Percentiles rank a stretch among this genome's conserved stretches.
These are phyloP conservation scores for Acleris laterana DNA, from an alignment of 2,888 invertebrate species.

Conservation along the genomic window DNA sequence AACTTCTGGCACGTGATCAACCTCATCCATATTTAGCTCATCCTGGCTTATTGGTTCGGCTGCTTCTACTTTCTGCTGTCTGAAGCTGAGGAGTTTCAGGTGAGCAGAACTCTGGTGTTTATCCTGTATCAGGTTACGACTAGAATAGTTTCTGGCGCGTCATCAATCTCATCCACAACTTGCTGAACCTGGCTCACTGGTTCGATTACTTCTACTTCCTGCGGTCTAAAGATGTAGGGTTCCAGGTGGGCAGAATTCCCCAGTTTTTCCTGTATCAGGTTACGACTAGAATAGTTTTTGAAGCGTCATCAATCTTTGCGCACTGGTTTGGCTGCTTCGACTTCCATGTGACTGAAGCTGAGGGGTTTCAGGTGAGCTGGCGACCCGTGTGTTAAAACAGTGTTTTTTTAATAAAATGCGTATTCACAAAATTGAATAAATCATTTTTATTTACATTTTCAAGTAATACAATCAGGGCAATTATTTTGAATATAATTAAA, in stretches of 20 bases:
- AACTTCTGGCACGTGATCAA: too few species aligned
- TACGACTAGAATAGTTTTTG: slow-evolving; percentile 87
- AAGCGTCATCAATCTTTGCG: slow-evolving; percentile 96
- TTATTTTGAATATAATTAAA: too few species aligned
- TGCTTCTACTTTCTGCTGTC: slow-evolving; percentile 89
- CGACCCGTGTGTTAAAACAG: too few species aligned
- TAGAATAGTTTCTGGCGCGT: slow-evolving; percentile 94
- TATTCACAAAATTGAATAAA: too few species aligned
- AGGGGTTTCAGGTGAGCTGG: slow-evolving; percentile 72
- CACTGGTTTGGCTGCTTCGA: slow-evolving; percentile 99
- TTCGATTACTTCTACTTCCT: slow-evolving; percentile 99
- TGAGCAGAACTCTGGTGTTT: too few species aligned
- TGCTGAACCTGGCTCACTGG: slow-evolving; percentile 98
- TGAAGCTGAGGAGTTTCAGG: slow-evolving; percentile 53
- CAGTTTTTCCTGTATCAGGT: too few species aligned
- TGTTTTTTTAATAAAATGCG: too few species aligned
- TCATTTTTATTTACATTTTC: too few species aligned
- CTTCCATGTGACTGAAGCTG: slow-evolving; percentile 95
- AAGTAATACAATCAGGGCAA: too few species aligned
- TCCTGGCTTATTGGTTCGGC: slow-evolving; percentile 98
- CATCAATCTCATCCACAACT: slow-evolving; percentile 96
- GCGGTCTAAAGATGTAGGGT: slow-evolving; percentile 95
- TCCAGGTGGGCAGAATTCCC: slow-evolving; percentile 82
- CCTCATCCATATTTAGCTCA: slow-evolving; percentile 86
- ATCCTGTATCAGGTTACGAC: too few species aligned